phyloP scores from a whole-genome alignment of 2,797 vertebrate genomes.

The Gadopsis marmoratus region DNA sequence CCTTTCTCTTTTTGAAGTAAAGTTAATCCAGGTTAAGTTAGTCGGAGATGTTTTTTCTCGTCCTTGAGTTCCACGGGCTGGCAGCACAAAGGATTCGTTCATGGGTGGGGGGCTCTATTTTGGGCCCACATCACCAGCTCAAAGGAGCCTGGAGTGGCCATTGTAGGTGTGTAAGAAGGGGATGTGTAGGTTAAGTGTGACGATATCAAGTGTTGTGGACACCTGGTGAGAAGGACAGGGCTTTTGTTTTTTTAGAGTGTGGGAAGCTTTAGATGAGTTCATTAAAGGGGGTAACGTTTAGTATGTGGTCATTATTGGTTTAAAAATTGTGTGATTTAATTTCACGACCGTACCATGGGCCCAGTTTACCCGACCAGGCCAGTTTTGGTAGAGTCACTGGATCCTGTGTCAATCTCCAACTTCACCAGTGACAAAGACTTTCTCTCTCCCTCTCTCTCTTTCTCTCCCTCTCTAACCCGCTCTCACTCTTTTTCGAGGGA shows the following conservation, averaged over 20 bases:
- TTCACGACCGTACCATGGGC: conserved; percentile 39
- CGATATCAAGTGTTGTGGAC: conserved; percentile 30
- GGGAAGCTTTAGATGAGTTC: background rate
- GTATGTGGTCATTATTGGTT: background rate
- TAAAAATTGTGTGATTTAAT: conserved; percentile 29
- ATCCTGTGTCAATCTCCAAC: conserved; percentile 81
- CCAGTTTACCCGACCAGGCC: conserved; percentile 57
- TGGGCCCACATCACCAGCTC: conserved; percentile 31
- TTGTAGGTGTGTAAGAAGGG: conserved; percentile 46
- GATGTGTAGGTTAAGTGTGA: conserved; percentile 60
- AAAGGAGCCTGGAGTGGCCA: conserved; percentile 55
- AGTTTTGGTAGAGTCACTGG: conserved; percentile 81
- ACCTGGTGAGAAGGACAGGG: conserved; percentile 8
- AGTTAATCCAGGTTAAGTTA: conserved; percentile 48
- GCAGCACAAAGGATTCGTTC: conserved; percentile 49
- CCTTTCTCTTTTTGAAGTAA: conserved; percentile 2
- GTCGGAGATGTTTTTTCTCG: conserved; percentile 23
- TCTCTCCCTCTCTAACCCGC: conserved; percentile 72
- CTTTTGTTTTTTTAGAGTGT: background rate
- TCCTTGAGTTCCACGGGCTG: conserved; percentile 14
- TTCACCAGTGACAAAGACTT: conserved; percentile 81
- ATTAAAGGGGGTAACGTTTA: conserved; percentile 5
- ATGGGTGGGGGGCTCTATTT: conserved; percentile 43
- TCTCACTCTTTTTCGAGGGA: conserved; percentile 82
- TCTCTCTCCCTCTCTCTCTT: conserved; percentile 65